These are phyloP conservation scores for Thereva nobilitata DNA, from an alignment of 2,888 invertebrate species.

Conservation along the genomic window DNA sequence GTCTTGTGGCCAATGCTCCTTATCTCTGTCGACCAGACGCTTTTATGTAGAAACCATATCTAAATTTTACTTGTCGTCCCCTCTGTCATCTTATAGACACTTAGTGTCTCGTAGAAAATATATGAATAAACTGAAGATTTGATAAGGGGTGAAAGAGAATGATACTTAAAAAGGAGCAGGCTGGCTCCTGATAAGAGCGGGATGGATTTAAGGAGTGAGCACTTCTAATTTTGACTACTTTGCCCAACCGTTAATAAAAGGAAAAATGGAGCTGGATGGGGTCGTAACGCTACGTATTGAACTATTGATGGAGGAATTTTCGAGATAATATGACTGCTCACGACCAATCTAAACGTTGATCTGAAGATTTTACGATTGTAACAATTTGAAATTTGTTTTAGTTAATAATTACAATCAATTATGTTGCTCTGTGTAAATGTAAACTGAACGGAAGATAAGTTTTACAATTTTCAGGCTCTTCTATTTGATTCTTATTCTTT, in stretches of 20 bases:
- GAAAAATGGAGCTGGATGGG: neutral
- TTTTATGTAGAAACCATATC: conserved; percentile 50
- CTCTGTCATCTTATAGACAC: conserved; percentile 41
- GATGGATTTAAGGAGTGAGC: conserved; percentile 30
- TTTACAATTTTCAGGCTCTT: too few relatives aligned
- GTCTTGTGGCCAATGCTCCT: conserved; percentile 44
- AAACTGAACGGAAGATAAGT: too few relatives aligned
- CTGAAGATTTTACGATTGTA: too few relatives aligned
- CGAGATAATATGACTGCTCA: too few relatives aligned
- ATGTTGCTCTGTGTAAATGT: too few relatives aligned
- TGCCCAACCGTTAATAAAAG: neutral
- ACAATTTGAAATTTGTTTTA: too few relatives aligned
- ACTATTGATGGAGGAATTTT: too few relatives aligned
- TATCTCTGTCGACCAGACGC: conserved; percentile 59
- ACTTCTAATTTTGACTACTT: conserved; percentile 25
- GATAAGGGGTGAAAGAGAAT: conserved; percentile 28
- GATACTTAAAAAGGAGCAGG: conserved; percentile 16
- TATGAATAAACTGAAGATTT: conserved; percentile 40
- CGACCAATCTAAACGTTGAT: too few relatives aligned
- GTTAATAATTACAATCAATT: too few relatives aligned
- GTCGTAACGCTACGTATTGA: neutral
- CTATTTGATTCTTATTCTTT: too few relatives aligned
- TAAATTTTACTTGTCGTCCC: conserved; percentile 41
- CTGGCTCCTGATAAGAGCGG: conserved; percentile 23
- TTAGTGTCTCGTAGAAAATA: conserved; percentile 37